Percentiles rank a stretch among this genome's conserved stretches.
These are phyloP conservation scores for Drosophila tristis DNA, from an alignment of 1,140 invertebrate species.

Conservation along the genomic window DNA sequence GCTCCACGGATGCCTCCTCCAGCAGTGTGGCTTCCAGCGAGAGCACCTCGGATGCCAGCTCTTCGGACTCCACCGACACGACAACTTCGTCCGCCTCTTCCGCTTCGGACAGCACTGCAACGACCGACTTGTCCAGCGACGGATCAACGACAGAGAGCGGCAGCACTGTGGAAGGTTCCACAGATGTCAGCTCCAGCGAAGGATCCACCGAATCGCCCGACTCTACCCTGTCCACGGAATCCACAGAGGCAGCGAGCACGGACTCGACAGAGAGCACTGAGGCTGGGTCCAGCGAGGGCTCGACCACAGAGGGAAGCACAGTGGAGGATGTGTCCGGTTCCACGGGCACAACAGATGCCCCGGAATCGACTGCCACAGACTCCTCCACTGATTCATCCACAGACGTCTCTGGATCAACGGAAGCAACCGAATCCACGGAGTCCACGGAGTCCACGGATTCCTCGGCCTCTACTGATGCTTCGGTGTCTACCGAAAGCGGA, in stretches of 20 bases:
- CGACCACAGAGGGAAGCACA: constrained; percentile 52
- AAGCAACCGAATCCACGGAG: constrained; percentile 21
- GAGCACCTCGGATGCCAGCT: neutral
- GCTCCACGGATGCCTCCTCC: constrained; percentile 18
- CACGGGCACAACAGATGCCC: constrained; percentile 41
- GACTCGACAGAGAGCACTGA: constrained; percentile 48
- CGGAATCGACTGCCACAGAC: constrained; percentile 42
- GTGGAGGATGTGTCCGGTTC: constrained; percentile 45
- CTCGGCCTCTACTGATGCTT: constrained; percentile 36
- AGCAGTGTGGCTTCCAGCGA: constrained; percentile 11
- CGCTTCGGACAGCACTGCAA: constrained; percentile 3
- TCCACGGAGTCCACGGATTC: constrained; percentile 49
- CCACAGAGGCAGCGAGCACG: constrained; percentile 24
- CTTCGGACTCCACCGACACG: too few relatives aligned
- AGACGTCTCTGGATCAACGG: constrained; percentile 34
- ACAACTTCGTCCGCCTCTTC: constrained; percentile 1
- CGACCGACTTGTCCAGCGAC: constrained; percentile 26
- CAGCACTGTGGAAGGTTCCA: constrained; percentile 19
- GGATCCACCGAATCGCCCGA: constrained; percentile 16
- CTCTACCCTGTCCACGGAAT: constrained; percentile 11
- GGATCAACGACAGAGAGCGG: constrained; percentile 27
- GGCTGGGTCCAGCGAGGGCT: constrained; percentile 25
- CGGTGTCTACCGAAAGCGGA: constrained; percentile 43
- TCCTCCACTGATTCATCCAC: constrained; percentile 30
- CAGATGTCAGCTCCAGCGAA: constrained; percentile 18